Percentiles rank a stretch among this genome's conserved stretches.
Evolutionary conservation across 2,888 invertebrate species (phyloP).

Genomic region (Lithophane leautieri): DNA sequence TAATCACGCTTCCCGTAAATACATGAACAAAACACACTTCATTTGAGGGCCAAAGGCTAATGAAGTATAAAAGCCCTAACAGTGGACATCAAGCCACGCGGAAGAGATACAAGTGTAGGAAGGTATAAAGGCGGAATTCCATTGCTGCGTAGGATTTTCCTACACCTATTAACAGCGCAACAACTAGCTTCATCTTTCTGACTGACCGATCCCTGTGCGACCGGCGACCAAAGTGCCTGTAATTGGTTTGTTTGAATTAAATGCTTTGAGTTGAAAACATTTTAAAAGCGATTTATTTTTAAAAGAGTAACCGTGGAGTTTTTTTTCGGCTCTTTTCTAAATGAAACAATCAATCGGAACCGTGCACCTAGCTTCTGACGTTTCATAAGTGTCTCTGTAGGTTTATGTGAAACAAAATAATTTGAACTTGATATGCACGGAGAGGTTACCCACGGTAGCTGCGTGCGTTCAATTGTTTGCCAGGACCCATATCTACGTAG

Average conservation of each 20-base stretch:
- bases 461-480: not conserved
- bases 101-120: conserved; percentile 62
- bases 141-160: conserved; percentile 1
- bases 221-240: no score
- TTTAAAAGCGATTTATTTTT: not conserved
- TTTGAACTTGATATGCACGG: not conserved
- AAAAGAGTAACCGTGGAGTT: not conserved
- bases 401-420: not conserved
- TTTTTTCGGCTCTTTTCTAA: not conserved
- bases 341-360: not conserved
- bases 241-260: no score
- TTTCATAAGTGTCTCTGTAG: not conserved
- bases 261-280: no score
- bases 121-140: conserved; percentile 22
- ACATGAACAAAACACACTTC: conserved; percentile 44
- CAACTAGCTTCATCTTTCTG: no score
- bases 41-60: conserved; percentile 51
- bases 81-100: conserved; percentile 55
- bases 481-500: no score
- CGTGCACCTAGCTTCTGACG: not conserved
- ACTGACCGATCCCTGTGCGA: no score
- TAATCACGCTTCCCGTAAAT: conserved; percentile 16
- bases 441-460: not conserved
- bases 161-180: not conserved
- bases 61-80: conserved; percentile 53